Percentiles rank a stretch among this genome's conserved stretches.
Conservation (phyloP, 2,113 vertebrate genomes). For the Sprattus sprattus region DNA sequence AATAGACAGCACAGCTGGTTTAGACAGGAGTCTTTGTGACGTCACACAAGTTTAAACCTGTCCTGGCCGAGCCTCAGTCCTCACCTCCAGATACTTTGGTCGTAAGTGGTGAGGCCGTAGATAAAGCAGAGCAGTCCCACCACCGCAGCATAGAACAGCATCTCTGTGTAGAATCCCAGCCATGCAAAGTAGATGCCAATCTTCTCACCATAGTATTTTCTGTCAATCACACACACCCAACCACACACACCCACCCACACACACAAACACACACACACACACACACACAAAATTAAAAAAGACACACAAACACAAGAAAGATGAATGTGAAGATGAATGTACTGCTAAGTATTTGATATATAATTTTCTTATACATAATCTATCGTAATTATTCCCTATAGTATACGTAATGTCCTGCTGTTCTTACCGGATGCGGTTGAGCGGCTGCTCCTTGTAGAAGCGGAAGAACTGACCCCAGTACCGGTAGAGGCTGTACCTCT, state of each 20-base stretch:
- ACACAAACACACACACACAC: neutral
- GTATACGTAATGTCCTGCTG: constrained; percentile 39
- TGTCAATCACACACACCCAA: constrained; percentile 56
- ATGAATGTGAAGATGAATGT: no score
- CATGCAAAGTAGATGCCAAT: constrained; percentile 95
- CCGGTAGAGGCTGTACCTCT: constrained; percentile 87
- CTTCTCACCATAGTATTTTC: constrained; percentile 95
- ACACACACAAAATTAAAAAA: neutral
- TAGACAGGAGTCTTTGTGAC: neutral
- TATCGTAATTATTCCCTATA: neutral
- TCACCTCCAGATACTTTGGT: constrained; percentile 94
- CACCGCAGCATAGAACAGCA: constrained; percentile 94
- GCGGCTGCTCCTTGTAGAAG: constrained; percentile 95
- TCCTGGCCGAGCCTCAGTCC: constrained; percentile 15
- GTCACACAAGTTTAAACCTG: neutral
- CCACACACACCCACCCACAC: constrained; percentile 40
- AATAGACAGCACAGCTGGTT: neutral
- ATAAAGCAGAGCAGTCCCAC: constrained; percentile 91
- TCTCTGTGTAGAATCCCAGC: constrained; percentile 96
- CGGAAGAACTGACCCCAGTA: constrained; percentile 93
- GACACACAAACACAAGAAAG: no score
- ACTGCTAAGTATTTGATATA: neutral
- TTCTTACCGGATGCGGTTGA: constrained; percentile 87
- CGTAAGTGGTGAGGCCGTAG: constrained; percentile 87
- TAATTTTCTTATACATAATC: no score